These are phyloP conservation scores for Oxygymnocypris stewartii DNA, from an alignment of 2,113 vertebrate species.

Conservation along the genomic window DNA sequence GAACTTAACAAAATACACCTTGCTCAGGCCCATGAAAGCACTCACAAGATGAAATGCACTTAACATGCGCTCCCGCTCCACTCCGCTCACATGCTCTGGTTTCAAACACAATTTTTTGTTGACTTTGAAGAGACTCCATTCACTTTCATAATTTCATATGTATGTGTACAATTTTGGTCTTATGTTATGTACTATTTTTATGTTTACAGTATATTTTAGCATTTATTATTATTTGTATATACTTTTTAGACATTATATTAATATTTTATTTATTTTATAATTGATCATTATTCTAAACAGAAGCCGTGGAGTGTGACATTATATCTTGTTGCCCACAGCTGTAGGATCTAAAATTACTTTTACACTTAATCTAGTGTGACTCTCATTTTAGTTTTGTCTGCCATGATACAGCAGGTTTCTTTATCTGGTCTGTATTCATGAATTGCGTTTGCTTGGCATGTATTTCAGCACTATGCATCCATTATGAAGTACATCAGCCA, in stretches of 20 bases:
- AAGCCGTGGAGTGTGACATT: not conserved
- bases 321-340: not conserved
- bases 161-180: not conserved
- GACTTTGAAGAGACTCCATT: not conserved
- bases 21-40: too few species aligned
- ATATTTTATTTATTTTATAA: not conserved
- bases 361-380: too few species aligned
- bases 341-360: not conserved
- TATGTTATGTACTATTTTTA: not conserved
- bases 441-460: not conserved
- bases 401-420: not conserved
- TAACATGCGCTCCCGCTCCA: too few species aligned
- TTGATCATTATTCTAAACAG: not conserved
- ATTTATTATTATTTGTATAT: not conserved
- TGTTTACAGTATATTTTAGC: too few species aligned
- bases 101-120: not conserved
- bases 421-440: not conserved
- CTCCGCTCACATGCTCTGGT: too few species aligned
- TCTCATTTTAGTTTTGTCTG: too few species aligned
- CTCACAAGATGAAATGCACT: too few species aligned
- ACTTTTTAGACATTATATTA: too few species aligned
- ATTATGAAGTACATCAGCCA: slow-evolving; percentile 99
- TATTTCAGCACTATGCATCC: slow-evolving; percentile 91
- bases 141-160: not conserved
- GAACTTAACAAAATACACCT: too few species aligned